Base-by-base conservation (phyloP, 2,797 vertebrate genomes). In the Cetoscarus ocellatus region DNA sequence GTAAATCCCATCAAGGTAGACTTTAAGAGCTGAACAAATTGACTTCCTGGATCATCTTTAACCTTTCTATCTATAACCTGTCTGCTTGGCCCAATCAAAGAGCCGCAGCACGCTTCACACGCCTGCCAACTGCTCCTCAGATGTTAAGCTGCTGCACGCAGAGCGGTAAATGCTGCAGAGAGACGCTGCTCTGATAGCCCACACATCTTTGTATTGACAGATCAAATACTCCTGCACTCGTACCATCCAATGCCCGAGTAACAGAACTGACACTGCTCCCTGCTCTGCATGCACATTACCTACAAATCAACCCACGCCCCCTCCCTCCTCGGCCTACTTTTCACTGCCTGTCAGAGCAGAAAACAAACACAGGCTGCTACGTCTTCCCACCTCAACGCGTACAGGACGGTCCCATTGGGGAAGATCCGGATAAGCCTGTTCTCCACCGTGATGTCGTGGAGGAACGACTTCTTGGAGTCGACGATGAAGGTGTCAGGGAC, bases 341-440 rank as follows among this genome's bases (percentile, higher is more conserved):
- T 68, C 52, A 67, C 80, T 72, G 42, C 75, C 54, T 79, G 52
- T 12, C 8, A 35, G 43, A 76, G 60, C 63, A 55, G 61, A 54
- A 39, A 79, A 58, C 27, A 56, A 71, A 70, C 54, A 53, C 27
- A 47, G 10, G 52, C 52, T 13, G 17, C 17, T 68, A 40, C 0
- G 3, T 54, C 45, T 12, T 36, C 84, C 50, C 60, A 97, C 96
- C 96, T 95, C 70, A 98, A 88, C 0, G 96, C 96, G 59, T 97
- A 98, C 57, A 98, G 92, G 61, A 97, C 96, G 2, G 96, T 97
- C 79, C 96, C 96, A 0, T 98, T 97, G 59, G 97, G 96, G 61
- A 97, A 97, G 92, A 97, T 97, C 84, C 96, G 94, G 88, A 97
- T 97, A 7, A 97, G 95, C 74, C 95, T 93, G 92, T 98, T 98